Percentiles rank a stretch among this genome's conserved stretches.
phyloP scores from a whole-genome alignment of 2,113 vertebrate species.

The Rhineura floridana region DNA sequence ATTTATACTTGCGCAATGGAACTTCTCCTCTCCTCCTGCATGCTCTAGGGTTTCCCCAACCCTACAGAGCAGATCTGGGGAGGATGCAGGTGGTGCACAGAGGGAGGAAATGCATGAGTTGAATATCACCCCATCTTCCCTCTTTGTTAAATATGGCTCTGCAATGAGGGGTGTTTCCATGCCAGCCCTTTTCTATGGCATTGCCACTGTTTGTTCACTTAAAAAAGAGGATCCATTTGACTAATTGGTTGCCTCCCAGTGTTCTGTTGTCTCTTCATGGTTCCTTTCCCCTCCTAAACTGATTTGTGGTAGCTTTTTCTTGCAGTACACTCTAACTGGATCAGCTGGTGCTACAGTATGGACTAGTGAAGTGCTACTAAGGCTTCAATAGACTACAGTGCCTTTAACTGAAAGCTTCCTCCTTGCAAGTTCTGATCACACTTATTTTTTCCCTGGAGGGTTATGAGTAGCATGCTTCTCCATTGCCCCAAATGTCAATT shows the following conservation, averaged over 20 bases:
- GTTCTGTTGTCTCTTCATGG: background rate
- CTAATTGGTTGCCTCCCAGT: background rate
- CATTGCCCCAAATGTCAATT: too few relatives aligned
- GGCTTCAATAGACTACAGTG: background rate
- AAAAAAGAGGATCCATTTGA: background rate
- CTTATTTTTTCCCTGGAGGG: too few relatives aligned
- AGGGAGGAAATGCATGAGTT: background rate
- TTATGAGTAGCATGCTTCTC: too few relatives aligned
- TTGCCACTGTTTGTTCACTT: background rate
- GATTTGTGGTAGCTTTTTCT: background rate
- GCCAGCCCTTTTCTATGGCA: background rate
- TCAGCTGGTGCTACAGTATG: background rate
- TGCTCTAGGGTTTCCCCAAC: too few relatives aligned
- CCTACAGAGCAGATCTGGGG: too few relatives aligned
- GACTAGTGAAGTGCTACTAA: background rate
- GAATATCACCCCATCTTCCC: too few relatives aligned
- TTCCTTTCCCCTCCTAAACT: background rate
- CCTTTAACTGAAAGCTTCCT: background rate
- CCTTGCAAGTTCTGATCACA: background rate
- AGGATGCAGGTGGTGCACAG: too few relatives aligned
- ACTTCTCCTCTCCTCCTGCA: too few relatives aligned
- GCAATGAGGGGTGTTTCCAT: background rate
- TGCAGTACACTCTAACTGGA: background rate
- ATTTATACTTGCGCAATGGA: background rate
- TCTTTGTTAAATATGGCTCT: too few relatives aligned